These are phyloP conservation scores for Ceyx melanurus DNA, from an alignment of 2,113 vertebrate genomes.

Conservation along the genomic window DNA sequence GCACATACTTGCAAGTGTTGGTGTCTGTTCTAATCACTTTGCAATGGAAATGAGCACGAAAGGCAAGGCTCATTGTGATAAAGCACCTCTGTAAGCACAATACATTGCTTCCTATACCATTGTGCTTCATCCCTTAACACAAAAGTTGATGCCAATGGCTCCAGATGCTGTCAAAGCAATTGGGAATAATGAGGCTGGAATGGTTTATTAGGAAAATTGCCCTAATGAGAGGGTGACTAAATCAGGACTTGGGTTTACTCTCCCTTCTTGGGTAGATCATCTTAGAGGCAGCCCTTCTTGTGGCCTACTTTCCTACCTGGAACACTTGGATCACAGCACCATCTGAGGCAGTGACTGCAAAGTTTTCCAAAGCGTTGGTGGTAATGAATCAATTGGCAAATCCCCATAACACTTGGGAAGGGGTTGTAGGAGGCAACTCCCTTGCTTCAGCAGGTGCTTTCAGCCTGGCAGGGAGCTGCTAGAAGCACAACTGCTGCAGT, in stretches of 20 bases:
- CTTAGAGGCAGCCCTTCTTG: not conserved
- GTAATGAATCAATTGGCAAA: not conserved
- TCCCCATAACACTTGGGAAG: not conserved
- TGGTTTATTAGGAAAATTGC: not conserved
- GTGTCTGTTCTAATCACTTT: not conserved
- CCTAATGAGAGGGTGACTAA: not conserved
- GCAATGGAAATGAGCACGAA: not conserved
- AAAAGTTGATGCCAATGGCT: not conserved
- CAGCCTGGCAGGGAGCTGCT: not conserved
- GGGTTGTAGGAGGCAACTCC: accelerated
- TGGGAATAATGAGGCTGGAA: not conserved
- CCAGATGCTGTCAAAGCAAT: not conserved
- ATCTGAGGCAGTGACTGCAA: not conserved
- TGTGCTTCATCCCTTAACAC: not conserved
- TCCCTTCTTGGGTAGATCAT: not conserved
- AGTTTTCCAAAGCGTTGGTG: not conserved
- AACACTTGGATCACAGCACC: not conserved
- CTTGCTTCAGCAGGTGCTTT: not conserved
- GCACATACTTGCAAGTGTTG: not conserved
- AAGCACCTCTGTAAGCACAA: not conserved
- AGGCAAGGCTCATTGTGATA: not conserved
- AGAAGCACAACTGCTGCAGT: not conserved
- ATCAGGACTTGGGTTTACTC: not conserved
- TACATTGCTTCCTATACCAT: not conserved
- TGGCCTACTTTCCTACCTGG: not conserved